Evolutionary conservation across 2,113 vertebrate species (phyloP).

Genomic region (Phaethon lepturus): DNA sequence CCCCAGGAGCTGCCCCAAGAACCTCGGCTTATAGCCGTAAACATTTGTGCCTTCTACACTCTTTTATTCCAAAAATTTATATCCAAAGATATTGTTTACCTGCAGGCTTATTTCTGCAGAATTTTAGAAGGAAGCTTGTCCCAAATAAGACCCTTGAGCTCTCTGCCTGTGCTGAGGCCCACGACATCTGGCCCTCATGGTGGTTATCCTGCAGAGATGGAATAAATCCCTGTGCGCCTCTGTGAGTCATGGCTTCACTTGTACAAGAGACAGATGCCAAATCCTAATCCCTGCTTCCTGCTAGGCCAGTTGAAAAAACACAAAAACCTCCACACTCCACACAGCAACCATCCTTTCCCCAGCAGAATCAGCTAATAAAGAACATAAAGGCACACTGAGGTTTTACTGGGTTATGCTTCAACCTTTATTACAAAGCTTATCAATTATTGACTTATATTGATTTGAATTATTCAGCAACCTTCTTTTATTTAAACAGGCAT

Average conservation of each 20-base stretch:
- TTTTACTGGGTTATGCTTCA: not conserved
- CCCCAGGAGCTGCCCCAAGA: not conserved
- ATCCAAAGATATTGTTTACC: not conserved
- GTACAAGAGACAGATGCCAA: not conserved
- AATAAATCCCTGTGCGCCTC: not conserved
- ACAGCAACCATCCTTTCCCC: not conserved
- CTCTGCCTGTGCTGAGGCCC: not conserved
- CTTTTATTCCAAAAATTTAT: not conserved
- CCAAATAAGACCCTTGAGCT: not conserved
- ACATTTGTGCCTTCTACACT: not conserved
- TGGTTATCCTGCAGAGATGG: not conserved
- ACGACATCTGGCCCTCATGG: fast-evolving
- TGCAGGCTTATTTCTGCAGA: not conserved
- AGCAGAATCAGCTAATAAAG: not conserved
- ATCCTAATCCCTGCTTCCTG: not conserved
- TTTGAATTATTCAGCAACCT: slow-evolving; percentile 13
- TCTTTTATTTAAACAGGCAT: slow-evolving; percentile 21
- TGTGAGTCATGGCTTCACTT: not conserved
- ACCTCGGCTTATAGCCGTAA: not conserved
- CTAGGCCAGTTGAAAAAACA: not conserved
- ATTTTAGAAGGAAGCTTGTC: not conserved
- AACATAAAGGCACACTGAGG: not conserved
- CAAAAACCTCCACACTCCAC: not conserved
- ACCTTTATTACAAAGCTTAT: not conserved
- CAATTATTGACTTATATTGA: slow-evolving; percentile 12